Percentiles rank a stretch among this genome's conserved stretches.
These are phyloP conservation scores for Apodemia zela DNA, from an alignment of 2,888 invertebrate species.

Conservation along the genomic window DNA sequence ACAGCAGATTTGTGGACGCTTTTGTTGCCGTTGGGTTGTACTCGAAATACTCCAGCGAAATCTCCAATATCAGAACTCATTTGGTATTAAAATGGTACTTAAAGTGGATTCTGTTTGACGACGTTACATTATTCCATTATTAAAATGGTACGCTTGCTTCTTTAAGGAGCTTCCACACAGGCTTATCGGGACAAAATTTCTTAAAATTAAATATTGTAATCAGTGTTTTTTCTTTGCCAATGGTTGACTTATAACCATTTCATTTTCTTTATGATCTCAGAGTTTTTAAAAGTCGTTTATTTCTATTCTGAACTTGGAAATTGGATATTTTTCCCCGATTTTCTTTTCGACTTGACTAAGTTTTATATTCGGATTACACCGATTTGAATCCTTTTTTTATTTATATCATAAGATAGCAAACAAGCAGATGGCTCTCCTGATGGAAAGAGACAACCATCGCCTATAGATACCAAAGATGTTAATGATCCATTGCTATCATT, in stretches of 20 bases:
- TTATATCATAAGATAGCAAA: too few species aligned
- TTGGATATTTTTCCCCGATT: too few species aligned
- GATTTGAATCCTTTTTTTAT: too few species aligned
- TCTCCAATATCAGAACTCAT: constrained; percentile 35
- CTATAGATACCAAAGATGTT: too few species aligned
- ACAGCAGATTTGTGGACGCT: constrained; percentile 58
- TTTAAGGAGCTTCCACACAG: not conserved
- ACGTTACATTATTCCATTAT: not conserved
- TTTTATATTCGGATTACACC: too few species aligned
- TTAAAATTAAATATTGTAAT: not conserved
- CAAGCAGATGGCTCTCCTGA: too few species aligned
- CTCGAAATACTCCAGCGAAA: constrained; percentile 51
- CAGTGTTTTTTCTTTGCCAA: not conserved
- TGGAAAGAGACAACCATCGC: too few species aligned
- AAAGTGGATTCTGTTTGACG: constrained; percentile 6
- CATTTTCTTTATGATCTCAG: not conserved
- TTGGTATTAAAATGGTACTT: not conserved
- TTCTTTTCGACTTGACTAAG: too few species aligned
- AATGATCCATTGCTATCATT: too few species aligned
- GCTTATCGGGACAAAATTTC: not conserved
- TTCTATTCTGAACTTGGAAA: too few species aligned
- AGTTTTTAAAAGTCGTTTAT: too few species aligned
- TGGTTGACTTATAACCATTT: not conserved
- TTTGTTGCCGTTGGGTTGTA: constrained; percentile 47
- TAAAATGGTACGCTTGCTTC: not conserved